These are phyloP conservation scores for Cacoxenus indagator DNA, from an alignment of 2,888 invertebrate genomes.

Conservation along the genomic window DNA sequence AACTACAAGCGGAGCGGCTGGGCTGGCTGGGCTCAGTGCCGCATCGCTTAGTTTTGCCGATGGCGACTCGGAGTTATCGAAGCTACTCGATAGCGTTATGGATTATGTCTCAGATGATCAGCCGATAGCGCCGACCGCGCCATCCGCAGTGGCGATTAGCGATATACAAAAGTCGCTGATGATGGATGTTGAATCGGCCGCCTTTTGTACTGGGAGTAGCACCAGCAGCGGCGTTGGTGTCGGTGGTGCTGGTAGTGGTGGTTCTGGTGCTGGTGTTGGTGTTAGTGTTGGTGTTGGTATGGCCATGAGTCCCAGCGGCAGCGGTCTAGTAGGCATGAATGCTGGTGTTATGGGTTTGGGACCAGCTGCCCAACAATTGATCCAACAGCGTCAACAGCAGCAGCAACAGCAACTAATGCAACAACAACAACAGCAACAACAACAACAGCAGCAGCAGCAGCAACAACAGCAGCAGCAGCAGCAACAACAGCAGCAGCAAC, in stretches of 20 bases:
- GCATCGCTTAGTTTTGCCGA: constrained; percentile 45
- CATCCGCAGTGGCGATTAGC: constrained; percentile 78
- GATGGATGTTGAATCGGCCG: constrained; percentile 83
- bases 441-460: constrained; percentile 52
- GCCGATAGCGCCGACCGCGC: constrained; percentile 55
- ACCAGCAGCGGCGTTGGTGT: background rate
- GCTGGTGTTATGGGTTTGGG: constrained; percentile 22
- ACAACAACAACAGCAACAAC: constrained; percentile 47
- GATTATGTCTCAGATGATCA: constrained; percentile 80
- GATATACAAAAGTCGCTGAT: constrained; percentile 92
- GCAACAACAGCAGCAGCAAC: constrained; percentile 44
- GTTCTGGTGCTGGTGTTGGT: constrained; percentile 17
- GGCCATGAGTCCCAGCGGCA: constrained; percentile 32
- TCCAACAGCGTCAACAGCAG: constrained; percentile 36
- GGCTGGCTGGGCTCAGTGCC: background rate
- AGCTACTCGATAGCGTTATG: constrained; percentile 88
- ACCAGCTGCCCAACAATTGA: constrained; percentile 33
- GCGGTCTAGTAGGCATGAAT: constrained; percentile 26
- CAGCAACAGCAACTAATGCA: constrained; percentile 39
- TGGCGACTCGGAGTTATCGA: constrained; percentile 81
- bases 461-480: constrained; percentile 55
- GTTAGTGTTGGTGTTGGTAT: constrained; percentile 28
- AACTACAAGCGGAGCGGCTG: constrained; percentile 31
- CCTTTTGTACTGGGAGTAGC: too few relatives aligned
- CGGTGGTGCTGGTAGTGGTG: background rate